Percentiles rank a stretch among this genome's conserved stretches.
phyloP scores from a whole-genome alignment of 2,888 invertebrate genomes.

The Alviniconcha strummeri region DNA sequence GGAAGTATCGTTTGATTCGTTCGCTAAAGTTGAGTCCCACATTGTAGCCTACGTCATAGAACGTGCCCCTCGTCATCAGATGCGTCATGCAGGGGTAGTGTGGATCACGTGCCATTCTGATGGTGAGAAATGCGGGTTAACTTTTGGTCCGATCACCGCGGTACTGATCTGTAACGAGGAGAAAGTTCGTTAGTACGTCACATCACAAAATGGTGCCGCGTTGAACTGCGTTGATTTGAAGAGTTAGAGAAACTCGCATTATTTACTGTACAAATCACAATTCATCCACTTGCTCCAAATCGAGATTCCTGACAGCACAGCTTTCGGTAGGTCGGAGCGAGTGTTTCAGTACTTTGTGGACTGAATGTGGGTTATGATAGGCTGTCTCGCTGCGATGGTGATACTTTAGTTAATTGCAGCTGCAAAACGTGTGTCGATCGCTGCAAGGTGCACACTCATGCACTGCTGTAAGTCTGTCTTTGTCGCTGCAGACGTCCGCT shows the following conservation, averaged over 20 bases:
- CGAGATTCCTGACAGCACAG: too few relatives aligned
- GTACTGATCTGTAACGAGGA: not conserved
- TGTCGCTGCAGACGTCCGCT: too few relatives aligned
- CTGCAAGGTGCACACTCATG: too few relatives aligned
- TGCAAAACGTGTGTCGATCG: too few relatives aligned
- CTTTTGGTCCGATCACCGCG: too few relatives aligned
- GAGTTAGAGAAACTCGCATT: not conserved
- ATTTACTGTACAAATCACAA: not conserved
- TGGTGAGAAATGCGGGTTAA: not conserved
- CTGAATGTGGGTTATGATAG: too few relatives aligned
- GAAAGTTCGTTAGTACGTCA: too few relatives aligned
- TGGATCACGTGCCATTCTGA: not conserved
- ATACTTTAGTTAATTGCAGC: too few relatives aligned
- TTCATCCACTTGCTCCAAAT: not conserved
- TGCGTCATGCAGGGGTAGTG: conserved; percentile 21
- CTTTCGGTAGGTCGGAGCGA: too few relatives aligned
- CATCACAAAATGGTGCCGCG: not conserved
- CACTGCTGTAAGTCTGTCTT: too few relatives aligned
- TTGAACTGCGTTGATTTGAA: not conserved
- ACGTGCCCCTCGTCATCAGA: conserved; percentile 37
- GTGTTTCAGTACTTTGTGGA: too few relatives aligned
- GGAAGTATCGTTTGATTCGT: conserved; percentile 37
- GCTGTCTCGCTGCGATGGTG: too few relatives aligned
- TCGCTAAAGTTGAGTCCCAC: conserved; percentile 46
- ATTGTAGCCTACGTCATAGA: conserved; percentile 48